phyloP scores from a whole-genome alignment of 1,140 invertebrate genomes.

The Drosophila santomea region DNA sequence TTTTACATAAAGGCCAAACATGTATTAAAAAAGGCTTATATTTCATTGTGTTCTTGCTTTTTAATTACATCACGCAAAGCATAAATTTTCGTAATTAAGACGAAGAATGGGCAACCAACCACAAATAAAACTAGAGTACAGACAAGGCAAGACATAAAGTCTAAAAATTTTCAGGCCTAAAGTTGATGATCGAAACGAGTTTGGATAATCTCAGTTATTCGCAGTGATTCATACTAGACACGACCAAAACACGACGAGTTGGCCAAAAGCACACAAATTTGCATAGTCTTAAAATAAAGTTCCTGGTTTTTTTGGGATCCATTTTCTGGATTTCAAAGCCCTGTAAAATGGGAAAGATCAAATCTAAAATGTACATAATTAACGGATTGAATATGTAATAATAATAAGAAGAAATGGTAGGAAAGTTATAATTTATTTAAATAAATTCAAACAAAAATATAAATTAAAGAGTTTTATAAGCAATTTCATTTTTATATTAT shows the following conservation, averaged over 20 bases:
- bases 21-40: conserved; percentile 17
- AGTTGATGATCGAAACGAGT: conserved; percentile 27
- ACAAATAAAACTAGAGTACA: neutral
- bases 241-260: neutral
- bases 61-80: conserved; percentile 40
- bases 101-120: neutral
- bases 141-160: conserved; percentile 1
- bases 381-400: neutral
- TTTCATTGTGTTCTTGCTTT: conserved; percentile 11
- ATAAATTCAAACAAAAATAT: neutral
- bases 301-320: neutral
- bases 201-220: conserved; percentile 4
- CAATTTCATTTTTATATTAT: neutral
- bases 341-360: neutral
- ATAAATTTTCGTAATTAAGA: conserved; percentile 40
- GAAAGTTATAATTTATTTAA: neutral
- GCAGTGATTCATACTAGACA: conserved; percentile 14
- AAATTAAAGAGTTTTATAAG: neutral
- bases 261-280: neutral
- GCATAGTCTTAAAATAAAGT: conserved; percentile 9
- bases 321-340: neutral
- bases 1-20: conserved; percentile 38
- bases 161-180: conserved; percentile 12
- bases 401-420: neutral
- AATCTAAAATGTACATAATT: neutral